A percentile compares a stretch with the other conserved stretches of the same genome.
Evolutionary conservation across 2,797 vertebrate species (phyloP).

Genomic region (Xenops minutus): DNA sequence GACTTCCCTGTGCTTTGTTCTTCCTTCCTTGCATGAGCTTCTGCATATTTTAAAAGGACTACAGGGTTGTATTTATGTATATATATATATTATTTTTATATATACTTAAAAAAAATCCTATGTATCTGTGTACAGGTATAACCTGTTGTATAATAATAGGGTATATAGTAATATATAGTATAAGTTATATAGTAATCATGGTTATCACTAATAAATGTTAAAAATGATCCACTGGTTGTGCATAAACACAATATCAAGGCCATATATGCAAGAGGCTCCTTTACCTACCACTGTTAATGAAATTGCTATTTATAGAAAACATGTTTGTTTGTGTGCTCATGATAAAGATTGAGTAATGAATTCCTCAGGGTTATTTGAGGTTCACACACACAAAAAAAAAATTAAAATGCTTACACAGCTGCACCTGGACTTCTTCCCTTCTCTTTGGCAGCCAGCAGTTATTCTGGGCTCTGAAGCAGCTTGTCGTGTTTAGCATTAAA

Average conservation of each 20-base stretch:
- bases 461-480: not conserved
- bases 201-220: not conserved
- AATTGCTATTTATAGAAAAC: conserved; percentile 23
- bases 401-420: conserved; percentile 15
- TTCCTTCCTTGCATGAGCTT: not conserved
- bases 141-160: not conserved
- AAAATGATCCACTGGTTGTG: not conserved
- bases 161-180: not conserved
- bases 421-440: not conserved
- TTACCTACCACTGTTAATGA: not conserved
- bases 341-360: not conserved
- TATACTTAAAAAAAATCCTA: not conserved
- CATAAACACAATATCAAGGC: not conserved
- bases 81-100: not conserved
- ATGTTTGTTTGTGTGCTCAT: not conserved
- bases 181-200: not conserved
- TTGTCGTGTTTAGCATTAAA: not conserved
- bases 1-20: not conserved
- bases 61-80: not conserved
- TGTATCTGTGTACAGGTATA: not conserved
- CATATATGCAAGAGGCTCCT: not conserved
- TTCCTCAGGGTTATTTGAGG: not conserved
- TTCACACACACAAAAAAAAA: not conserved
- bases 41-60: not conserved
- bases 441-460: not conserved